Conservation (phyloP, 2,888 invertebrate genomes). For the Glomeris marginata region DNA sequence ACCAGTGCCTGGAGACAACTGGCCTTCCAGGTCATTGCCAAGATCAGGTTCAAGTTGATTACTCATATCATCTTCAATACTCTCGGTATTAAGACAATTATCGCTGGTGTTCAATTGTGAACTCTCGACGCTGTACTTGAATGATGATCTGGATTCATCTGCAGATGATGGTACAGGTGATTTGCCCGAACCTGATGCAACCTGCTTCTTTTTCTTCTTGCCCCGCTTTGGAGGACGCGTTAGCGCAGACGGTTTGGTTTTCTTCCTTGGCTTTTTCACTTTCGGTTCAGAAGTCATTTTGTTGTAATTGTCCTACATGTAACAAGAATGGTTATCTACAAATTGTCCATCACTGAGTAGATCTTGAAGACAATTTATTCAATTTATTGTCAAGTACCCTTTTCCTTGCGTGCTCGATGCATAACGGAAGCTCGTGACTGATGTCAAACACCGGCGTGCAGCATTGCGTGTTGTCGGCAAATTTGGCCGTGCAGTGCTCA, state of each 20-base stretch:
- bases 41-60: constrained; percentile 18
- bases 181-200: constrained; percentile 33
- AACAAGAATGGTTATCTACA: background rate
- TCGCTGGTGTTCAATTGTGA: constrained; percentile 13
- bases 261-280: constrained; percentile 46
- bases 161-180: constrained; percentile 19
- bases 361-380: background rate
- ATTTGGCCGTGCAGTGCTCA: constrained; percentile 58
- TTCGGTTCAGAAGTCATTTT: constrained; percentile 58
- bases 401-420: constrained; percentile 69
- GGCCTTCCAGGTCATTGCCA: constrained; percentile 20
- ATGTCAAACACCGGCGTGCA: constrained; percentile 63
- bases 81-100: constrained; percentile 19
- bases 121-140: constrained; percentile 10
- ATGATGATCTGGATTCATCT: constrained; percentile 14
- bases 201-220: constrained; percentile 43
- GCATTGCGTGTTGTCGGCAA: constrained; percentile 61
- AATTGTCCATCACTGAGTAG: background rate
- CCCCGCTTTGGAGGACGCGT: constrained; percentile 33
- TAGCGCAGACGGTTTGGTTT: constrained; percentile 32
- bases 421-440: constrained; percentile 64
- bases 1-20: constrained; percentile 21
- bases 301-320: constrained; percentile 57
- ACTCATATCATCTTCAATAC: constrained; percentile 16
- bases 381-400: constrained; percentile 36